phyloP scores from a whole-genome alignment of 2,797 vertebrate genomes.

The Limnodromus scolopaceus region DNA sequence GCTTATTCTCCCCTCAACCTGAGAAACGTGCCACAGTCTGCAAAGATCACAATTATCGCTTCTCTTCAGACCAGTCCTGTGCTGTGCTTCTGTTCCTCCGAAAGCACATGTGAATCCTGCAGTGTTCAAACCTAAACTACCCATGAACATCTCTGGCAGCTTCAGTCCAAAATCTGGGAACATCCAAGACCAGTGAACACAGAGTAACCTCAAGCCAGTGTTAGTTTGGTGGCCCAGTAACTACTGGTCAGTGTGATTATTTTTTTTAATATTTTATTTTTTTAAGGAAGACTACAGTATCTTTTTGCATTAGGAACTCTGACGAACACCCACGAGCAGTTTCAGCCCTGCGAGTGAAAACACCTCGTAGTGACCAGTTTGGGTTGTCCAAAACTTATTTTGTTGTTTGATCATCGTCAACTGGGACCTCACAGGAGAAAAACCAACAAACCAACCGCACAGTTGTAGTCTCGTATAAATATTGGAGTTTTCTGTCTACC shows the following conservation, averaged over 20 bases:
- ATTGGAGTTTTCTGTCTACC: conserved; percentile 58
- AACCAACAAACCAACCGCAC: neutral
- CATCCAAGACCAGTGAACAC: conserved; percentile 56
- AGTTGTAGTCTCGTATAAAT: conserved; percentile 44
- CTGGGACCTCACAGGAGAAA: conserved; percentile 48
- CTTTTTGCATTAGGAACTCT: conserved; percentile 74
- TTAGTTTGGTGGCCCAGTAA: conserved; percentile 52
- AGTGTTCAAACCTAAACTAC: conserved; percentile 56
- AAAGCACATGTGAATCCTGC: conserved; percentile 58
- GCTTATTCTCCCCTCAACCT: conserved; percentile 61
- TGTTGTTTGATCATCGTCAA: neutral
- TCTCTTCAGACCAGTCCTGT: conserved; percentile 63
- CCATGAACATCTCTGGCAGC: conserved; percentile 60
- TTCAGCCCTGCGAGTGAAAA: conserved; percentile 50
- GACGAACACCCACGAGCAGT: conserved; percentile 31
- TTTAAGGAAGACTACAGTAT: conserved; percentile 66
- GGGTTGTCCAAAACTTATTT: conserved; percentile 39
- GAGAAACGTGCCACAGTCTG: conserved; percentile 62
- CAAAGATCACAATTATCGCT: conserved; percentile 9
- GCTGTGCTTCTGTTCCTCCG: conserved; percentile 57
- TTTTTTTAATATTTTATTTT: conserved; percentile 62
- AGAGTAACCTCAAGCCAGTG: conserved; percentile 66
- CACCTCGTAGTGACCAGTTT: conserved; percentile 26
- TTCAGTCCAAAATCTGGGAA: conserved; percentile 65
- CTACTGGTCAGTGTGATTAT: conserved; percentile 58